Conservation (phyloP, 2,888 invertebrate genomes). For the Habroteleia sp. region DNA sequence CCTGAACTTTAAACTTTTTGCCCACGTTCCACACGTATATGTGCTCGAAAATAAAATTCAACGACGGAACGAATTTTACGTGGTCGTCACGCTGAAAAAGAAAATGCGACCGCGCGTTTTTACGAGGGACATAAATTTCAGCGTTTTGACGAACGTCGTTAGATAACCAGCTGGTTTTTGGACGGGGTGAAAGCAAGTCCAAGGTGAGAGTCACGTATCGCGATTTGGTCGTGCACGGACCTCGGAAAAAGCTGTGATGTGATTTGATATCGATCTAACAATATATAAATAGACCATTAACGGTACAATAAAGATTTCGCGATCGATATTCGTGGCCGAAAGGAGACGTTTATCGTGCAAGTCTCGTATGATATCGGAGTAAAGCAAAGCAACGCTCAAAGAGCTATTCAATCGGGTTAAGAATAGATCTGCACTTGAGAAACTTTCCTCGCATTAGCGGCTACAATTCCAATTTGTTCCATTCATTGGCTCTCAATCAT, state of each 20-base stretch:
- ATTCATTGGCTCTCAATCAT: slow-evolving; percentile 8
- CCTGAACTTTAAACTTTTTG: too few species aligned
- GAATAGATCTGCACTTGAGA: slow-evolving; percentile 36
- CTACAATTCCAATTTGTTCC: slow-evolving; percentile 17
- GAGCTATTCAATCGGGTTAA: slow-evolving; percentile 33
- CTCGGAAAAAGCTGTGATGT: slow-evolving; percentile 40
- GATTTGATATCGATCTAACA: slow-evolving; percentile 43
- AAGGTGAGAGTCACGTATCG: slow-evolving; percentile 28
- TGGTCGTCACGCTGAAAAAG: too few species aligned
- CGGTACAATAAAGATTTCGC: slow-evolving; percentile 47
- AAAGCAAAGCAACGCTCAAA: slow-evolving; percentile 23
- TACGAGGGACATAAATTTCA: background rate
- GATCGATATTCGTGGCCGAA: slow-evolving; percentile 41
- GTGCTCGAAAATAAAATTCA: too few species aligned
- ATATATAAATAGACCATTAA: slow-evolving; percentile 51
- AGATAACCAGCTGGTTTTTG: slow-evolving; percentile 4
- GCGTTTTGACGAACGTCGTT: slow-evolving; percentile 1
- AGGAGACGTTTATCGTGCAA: slow-evolving; percentile 35
- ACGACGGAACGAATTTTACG: too few species aligned
- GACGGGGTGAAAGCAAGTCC: slow-evolving; percentile 9
- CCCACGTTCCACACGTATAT: too few species aligned
- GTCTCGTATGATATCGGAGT: slow-evolving; percentile 24
- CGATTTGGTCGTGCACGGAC: slow-evolving; percentile 5
- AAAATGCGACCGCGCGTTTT: background rate
- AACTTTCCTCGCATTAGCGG: slow-evolving; percentile 23